Conservation (phyloP, 2,888 invertebrate genomes). For the Sarcophaga rosellei region DNA sequence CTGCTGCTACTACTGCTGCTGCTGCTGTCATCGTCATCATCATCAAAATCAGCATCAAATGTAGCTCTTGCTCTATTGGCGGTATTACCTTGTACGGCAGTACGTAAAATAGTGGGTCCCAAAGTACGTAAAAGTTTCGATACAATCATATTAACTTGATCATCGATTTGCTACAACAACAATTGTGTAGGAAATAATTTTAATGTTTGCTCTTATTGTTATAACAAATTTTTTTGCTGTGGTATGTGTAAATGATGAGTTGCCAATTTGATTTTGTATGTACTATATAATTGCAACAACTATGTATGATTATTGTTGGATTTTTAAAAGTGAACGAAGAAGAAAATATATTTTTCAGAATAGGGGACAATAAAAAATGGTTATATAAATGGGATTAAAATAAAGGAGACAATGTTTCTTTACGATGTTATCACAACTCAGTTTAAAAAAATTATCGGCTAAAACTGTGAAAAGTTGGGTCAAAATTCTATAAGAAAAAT, state of each 20-base stretch:
- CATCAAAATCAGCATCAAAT: conserved; percentile 83
- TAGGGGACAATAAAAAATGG: no score
- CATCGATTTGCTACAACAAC: conserved; percentile 81
- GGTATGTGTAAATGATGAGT: background rate
- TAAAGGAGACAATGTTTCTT: no score
- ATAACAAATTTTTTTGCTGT: background rate
- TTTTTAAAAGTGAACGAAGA: no score
- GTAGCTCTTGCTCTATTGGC: conserved; percentile 80
- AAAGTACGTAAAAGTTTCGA: conserved; percentile 86
- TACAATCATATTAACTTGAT: conserved; percentile 79
- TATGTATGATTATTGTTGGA: no score
- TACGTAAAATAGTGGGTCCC: conserved; percentile 85
- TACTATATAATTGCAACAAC: no score
- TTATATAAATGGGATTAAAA: no score
- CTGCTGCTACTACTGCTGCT: conserved; percentile 71
- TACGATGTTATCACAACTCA: no score
- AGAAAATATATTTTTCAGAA: no score
- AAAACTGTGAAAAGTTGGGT: no score
- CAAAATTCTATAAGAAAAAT: no score
- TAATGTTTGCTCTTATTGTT: conserved; percentile 23
- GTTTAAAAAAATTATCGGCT: no score
- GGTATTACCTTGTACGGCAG: conserved; percentile 79
- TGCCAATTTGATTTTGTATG: background rate
- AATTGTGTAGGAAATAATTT: conserved; percentile 63
- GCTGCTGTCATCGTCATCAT: conserved; percentile 81